Percentiles rank a stretch among this genome's conserved stretches.
These are phyloP conservation scores for Neomonachus schauinslandi DNA, from an alignment of 2,113 vertebrate species.

Conservation along the genomic window DNA sequence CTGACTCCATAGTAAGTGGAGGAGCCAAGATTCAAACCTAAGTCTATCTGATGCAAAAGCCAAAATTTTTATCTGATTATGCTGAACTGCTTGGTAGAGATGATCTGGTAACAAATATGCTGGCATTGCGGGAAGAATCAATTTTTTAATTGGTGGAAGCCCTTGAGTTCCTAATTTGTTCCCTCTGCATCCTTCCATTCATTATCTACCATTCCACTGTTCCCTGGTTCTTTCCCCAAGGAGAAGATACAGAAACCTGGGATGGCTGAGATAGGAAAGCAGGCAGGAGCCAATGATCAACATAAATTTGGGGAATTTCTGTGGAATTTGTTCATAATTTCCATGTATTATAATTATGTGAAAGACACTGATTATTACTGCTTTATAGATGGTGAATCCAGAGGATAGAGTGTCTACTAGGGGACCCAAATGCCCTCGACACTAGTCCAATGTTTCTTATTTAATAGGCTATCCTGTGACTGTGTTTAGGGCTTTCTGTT, in stretches of 20 bases:
- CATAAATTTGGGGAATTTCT: background rate
- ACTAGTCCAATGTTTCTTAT: background rate
- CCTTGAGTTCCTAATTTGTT: background rate
- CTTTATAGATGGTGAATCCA: background rate
- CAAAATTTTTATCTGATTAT: slow-evolving; percentile 31
- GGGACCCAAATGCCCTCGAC: background rate
- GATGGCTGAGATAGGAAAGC: background rate
- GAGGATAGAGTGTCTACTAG: background rate
- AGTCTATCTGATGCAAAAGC: background rate
- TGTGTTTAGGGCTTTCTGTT: background rate
- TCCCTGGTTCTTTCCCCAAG: background rate
- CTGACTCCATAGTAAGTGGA: background rate
- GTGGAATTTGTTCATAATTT: background rate
- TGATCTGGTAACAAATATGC: background rate
- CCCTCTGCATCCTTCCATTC: background rate
- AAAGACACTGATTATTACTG: background rate
- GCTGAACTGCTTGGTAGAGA: background rate
- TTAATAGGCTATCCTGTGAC: background rate
- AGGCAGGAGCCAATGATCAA: background rate
- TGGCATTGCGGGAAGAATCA: background rate
- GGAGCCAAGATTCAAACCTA: background rate
- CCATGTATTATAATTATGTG: background rate
- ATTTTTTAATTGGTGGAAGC: background rate
- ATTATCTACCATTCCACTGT: background rate
- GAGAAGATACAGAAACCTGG: background rate